A percentile compares a stretch with the other conserved stretches of the same genome.
Evolutionary conservation across 1,140 invertebrate species (phyloP).

Genomic region (Episyrphus balteatus): DNA sequence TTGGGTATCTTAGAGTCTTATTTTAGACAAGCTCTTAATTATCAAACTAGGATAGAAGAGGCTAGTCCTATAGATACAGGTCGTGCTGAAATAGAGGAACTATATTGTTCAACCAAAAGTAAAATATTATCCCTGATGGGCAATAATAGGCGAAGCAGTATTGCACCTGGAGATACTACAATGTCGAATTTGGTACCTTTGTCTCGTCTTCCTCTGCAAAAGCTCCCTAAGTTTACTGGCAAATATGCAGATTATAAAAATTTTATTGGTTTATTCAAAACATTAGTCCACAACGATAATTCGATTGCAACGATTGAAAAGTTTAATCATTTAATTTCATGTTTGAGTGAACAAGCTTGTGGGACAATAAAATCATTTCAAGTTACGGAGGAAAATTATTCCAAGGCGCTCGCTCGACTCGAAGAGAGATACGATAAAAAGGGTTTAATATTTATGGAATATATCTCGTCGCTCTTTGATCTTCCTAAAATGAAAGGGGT

Average conservation of each 20-base stretch:
- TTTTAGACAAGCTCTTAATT: no score
- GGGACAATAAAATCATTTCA: slow-evolving; percentile 3
- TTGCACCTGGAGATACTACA: no score
- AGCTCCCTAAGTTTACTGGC: slow-evolving; percentile 4
- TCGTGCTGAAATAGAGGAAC: no score
- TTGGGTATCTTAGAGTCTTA: no score
- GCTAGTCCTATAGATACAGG: no score
- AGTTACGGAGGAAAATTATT: slow-evolving; percentile 6
- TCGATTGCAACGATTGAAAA: slow-evolving; percentile 1
- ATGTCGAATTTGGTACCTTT: no score
- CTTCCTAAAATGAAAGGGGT: not conserved
- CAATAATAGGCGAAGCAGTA: no score
- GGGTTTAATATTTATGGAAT: slow-evolving; percentile 1
- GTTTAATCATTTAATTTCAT: slow-evolving; percentile 5
- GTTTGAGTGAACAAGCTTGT: slow-evolving; percentile 1
- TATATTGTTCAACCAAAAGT: no score
- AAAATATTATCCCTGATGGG: no score
- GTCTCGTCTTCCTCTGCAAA: not conserved
- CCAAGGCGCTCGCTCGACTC: not conserved
- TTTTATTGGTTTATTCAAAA: slow-evolving; percentile 2
- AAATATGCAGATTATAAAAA: slow-evolving; percentile 7
- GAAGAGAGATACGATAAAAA: slow-evolving; percentile 6
- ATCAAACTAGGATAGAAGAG: no score
- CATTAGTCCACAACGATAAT: not conserved
- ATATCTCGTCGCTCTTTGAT: not conserved